Evolutionary conservation across 2,797 vertebrate genomes (phyloP).

Genomic region (Anguilla marmorata): DNA sequence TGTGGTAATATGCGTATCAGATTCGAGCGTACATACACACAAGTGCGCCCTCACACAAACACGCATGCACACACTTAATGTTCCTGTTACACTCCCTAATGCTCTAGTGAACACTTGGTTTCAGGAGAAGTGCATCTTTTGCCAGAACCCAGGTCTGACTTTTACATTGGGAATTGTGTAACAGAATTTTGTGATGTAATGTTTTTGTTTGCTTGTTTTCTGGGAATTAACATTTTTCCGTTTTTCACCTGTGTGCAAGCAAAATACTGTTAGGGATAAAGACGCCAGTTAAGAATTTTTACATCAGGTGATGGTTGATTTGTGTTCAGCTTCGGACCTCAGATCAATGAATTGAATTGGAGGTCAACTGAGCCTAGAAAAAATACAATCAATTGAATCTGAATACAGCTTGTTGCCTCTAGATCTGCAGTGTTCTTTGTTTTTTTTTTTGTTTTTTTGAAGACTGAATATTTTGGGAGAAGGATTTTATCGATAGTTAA

Average conservation of each 20-base stretch:
- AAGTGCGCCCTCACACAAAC: constrained; percentile 24
- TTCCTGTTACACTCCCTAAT: background rate
- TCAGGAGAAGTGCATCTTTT: background rate
- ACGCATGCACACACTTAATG: constrained; percentile 15
- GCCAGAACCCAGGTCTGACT: background rate
- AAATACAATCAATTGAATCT: background rate
- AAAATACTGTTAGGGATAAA: background rate
- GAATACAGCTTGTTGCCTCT: background rate
- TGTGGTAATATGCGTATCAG: constrained; percentile 35
- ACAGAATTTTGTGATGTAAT: background rate
- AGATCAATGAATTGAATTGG: background rate
- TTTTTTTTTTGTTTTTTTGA: background rate
- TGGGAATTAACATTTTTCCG: background rate
- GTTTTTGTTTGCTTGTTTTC: background rate
- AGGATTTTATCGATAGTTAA: background rate
- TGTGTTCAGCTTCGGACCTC: background rate
- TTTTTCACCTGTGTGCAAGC: background rate
- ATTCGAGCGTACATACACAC: background rate
- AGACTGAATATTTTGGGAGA: background rate
- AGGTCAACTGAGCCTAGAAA: background rate
- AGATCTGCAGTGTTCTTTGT: background rate
- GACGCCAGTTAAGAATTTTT: background rate
- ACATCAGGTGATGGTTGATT: background rate
- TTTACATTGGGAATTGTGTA: background rate
- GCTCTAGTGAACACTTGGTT: background rate